Base-by-base conservation (phyloP, 1,140 invertebrate genomes). In the Neotoxoptera formosana region DNA sequence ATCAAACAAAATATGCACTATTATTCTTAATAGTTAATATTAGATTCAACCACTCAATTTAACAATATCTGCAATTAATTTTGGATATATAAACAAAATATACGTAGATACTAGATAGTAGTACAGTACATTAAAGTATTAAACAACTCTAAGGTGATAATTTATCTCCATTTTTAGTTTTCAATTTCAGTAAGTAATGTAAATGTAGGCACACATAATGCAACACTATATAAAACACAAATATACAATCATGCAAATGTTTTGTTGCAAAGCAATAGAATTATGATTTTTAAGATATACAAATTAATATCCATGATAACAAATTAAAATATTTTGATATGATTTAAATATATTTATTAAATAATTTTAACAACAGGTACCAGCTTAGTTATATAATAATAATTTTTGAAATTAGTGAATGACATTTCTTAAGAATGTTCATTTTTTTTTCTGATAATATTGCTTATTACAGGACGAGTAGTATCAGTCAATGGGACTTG, bases 381-480 rank as follows among this genome's bases (percentile, higher is more conserved):
- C 8, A 60, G 30, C 30, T 30, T 30, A 60, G 9, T 30, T 14
- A n/a, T 67, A 67, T 25, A 67, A 67, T 67, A 14, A 14, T 14
- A 67, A n/a, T 76, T 20, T 34, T 25, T 76, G 0, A n/a, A 76
- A 76, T 67, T 6, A 76, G 14, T n/a, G 4, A n/a, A 60, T 67
- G 11, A 67, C 11, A 11, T 67, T 14, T 20, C 60, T n/a, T 76
- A 76, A 76, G 60, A 34, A 86, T 86, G 11, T 47, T 30, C 7
- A 60, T 25, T 25, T 56, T 92, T 92, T 83, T 92, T 92, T 47
- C 36, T 92, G 7, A 92, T 51, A n/a, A 92, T 81, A 25, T 36
- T 92, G n/a, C 90, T 92, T 17, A 92, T n/a, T 51, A 83, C 1
- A 34, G 76, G 60, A 41, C 67, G n/a, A 34, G 90, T 92, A 92